Evolutionary conservation across 2,888 invertebrate genomes (phyloP).

Genomic region (Epistrophe grossulariae): DNA sequence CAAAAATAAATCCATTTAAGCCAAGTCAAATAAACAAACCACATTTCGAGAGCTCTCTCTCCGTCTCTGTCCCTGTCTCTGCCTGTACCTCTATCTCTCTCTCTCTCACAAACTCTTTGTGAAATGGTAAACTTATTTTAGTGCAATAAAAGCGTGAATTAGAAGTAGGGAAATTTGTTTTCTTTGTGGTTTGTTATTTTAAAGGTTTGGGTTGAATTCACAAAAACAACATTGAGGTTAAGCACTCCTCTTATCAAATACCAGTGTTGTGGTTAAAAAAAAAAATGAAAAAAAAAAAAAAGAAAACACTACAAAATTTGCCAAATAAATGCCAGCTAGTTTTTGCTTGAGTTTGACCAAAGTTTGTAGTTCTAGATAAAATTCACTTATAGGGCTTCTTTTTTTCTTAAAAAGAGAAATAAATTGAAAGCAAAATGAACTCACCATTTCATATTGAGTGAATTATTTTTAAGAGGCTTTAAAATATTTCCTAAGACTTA

Average conservation of each 20-base stretch:
- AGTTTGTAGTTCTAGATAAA: neutral
- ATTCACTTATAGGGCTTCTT: neutral
- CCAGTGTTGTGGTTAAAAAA: constrained; percentile 14
- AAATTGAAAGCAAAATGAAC: neutral
- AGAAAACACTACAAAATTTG: neutral
- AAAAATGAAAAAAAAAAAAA: too few relatives aligned
- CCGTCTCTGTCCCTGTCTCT: neutral
- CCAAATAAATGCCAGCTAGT: neutral
- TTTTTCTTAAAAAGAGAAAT: neutral
- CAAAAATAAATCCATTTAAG: constrained; percentile 24
- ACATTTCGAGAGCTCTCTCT: constrained; percentile 1
- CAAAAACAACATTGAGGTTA: constrained; percentile 17
- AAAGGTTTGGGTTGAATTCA: constrained; percentile 4
- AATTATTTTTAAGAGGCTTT: neutral
- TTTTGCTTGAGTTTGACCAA: neutral
- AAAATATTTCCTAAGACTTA: neutral
- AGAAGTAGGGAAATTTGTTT: neutral
- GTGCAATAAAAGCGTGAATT: constrained; percentile 1
- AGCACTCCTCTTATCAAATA: constrained; percentile 26
- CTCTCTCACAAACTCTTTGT: neutral
- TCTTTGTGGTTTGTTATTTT: constrained; percentile 15
- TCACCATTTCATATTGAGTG: neutral
- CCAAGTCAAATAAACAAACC: constrained; percentile 29
- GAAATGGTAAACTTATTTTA: constrained; percentile 13
- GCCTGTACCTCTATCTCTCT: neutral